A percentile compares a stretch with the other conserved stretches of the same genome.
Conservation (phyloP, 1,140 invertebrate genomes). For the Diuraphis noxia region DNA sequence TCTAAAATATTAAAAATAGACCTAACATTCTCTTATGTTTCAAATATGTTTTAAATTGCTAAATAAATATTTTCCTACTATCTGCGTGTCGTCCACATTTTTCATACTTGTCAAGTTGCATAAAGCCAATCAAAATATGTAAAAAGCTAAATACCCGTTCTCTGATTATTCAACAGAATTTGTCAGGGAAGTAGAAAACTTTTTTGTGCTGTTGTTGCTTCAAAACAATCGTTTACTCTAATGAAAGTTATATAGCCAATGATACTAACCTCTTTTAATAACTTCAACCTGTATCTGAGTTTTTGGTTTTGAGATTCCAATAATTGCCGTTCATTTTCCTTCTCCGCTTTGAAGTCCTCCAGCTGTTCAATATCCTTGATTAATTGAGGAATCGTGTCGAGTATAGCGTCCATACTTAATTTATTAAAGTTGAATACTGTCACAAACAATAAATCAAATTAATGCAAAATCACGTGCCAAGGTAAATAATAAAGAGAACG, state of each 20-base stretch:
- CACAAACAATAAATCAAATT: not conserved
- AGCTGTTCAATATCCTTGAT: conserved; percentile 50
- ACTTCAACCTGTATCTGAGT: conserved; percentile 77
- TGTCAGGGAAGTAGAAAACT: not conserved
- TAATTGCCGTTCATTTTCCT: conserved; percentile 24
- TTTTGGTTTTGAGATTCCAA: conserved; percentile 68
- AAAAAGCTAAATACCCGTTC: no score
- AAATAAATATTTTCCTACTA: no score
- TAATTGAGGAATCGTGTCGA: conserved; percentile 25
- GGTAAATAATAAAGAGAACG: not conserved
- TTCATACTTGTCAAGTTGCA: no score
- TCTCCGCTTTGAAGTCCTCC: conserved; percentile 48
- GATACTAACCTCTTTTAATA: conserved; percentile 74
- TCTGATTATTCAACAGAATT: no score
- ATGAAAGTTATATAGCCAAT: not conserved
- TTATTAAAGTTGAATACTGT: not conserved
- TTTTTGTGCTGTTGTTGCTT: not conserved
- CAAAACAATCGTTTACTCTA: not conserved
- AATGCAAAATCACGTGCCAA: not conserved
- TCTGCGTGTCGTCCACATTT: no score
- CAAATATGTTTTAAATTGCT: no score
- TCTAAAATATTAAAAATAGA: no score
- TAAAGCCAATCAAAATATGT: no score
- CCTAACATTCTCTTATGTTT: no score
- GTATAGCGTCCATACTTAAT: conserved; percentile 12